Conservation (phyloP, 2,888 invertebrate genomes). For the Agrotis segetum region DNA sequence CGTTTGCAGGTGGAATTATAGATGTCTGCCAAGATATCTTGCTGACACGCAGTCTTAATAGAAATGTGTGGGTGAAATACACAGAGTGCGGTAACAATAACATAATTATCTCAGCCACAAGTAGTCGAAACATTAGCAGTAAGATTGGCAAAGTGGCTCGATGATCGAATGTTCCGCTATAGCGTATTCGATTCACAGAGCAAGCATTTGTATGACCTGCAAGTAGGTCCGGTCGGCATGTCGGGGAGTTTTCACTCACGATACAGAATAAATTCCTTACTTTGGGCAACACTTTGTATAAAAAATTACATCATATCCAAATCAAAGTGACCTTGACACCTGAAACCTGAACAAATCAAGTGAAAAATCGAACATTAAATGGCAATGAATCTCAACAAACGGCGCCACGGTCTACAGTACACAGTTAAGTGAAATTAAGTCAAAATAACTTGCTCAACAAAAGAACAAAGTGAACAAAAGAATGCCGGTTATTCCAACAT, state of each 20-base stretch:
- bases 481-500: conserved; percentile 48
- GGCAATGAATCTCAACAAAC: conserved; percentile 29
- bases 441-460: conserved; percentile 62
- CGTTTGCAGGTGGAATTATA: too few species aligned
- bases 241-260: too few species aligned
- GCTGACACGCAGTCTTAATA: too few species aligned
- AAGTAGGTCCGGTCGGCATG: too few species aligned
- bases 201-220: too few species aligned
- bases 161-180: too few species aligned
- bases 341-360: conserved; percentile 25
- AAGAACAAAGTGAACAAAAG: conserved; percentile 66
- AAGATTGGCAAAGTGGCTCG: too few species aligned
- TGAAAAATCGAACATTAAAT: conserved; percentile 11
- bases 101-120: neutral
- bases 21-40: too few species aligned
- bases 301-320: neutral
- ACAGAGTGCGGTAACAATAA: neutral
- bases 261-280: too few species aligned
- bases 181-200: too few species aligned
- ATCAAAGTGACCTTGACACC: conserved; percentile 16
- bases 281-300: too few species aligned
- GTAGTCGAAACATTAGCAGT: neutral
- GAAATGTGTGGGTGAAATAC: too few species aligned
- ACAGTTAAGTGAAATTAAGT: conserved; percentile 58
- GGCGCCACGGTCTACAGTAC: conserved; percentile 14